Evolutionary conservation across 2,113 vertebrate genomes (phyloP), one percentile per base, ranked within the genome.

Genomic region (Murina feae): DNA sequence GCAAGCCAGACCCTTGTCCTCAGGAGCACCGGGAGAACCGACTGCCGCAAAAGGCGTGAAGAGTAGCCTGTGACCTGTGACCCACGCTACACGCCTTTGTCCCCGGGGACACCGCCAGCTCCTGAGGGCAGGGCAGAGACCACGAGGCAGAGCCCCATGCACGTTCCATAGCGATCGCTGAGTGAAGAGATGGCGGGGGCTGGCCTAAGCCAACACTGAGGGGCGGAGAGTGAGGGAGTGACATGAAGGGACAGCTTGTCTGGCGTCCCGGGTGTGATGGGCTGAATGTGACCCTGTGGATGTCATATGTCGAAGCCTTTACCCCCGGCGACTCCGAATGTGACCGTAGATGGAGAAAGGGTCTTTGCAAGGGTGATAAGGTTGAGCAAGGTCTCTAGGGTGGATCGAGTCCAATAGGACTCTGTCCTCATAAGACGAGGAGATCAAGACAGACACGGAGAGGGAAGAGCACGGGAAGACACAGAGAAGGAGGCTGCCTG

Each of bases 401-500:
- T 13, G 78, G 78, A 4, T 4, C 30, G 5, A 32, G n/a, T 63
- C 21, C 30, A 17, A 2, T 6, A 13, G 28, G n/a, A 58, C 18
- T 2, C 20, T 42, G 35, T 74, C 53, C 68, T 60, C 25, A 32
- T 2, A 1, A 3, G 42, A 58, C 51, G 47, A 85, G 51, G 55
- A 37, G 12, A 21, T 13, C 0, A 13, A 66, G 69, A 20, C 16
- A 39, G 92, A 42, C n/a, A 69, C 10, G 4, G 21, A n/a, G 28
- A 42, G 32, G 75, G 75, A 44, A 5, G 44, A 18, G 11, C 6
- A 1, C 0, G 6, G 4, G 49, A 68, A 2, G 37, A 17, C 47
- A 5, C 4, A n/a, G 55, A 44, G 13, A 53, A 55, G 39, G 21
- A 0, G 25, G 10, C 9, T 12, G 0, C 9, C 20, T 8, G 2